phyloP scores from a whole-genome alignment of 2,113 vertebrate species.

The Prietella phreatophila region DNA sequence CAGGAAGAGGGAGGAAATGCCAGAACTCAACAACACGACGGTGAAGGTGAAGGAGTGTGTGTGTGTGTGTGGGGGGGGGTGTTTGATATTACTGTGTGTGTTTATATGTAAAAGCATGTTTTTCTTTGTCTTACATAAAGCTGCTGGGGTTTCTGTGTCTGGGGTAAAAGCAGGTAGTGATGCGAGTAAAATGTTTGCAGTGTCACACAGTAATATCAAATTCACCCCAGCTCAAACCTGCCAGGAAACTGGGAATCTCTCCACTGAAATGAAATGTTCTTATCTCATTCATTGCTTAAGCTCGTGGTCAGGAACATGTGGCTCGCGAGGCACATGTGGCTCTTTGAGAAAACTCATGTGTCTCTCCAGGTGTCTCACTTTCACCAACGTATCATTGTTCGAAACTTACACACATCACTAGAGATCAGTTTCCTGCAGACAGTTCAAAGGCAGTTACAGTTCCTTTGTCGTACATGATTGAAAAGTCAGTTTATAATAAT shows the following conservation, averaged over 20 bases:
- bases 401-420: no score
- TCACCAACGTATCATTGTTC: no score
- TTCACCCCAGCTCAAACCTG: neutral
- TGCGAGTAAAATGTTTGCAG: neutral
- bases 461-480: no score
- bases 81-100: neutral
- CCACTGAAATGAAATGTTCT: neutral
- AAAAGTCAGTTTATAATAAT: no score
- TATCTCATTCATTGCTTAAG: neutral
- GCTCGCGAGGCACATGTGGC: no score
- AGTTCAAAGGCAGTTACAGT: no score
- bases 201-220: neutral
- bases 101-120: neutral
- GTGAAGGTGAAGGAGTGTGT: constrained; percentile 82
- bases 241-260: neutral
- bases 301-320: no score
- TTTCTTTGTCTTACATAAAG: neutral
- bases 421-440: no score
- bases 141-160: neutral
- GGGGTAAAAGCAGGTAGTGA: neutral
- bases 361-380: no score
- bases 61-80: neutral
- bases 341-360: no score
- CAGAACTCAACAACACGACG: constrained; percentile 91
- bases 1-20: constrained; percentile 92